A percentile compares a stretch with the other conserved stretches of the same genome.
phyloP scores from a whole-genome alignment of 2,113 vertebrate species.

The Nycticryphes semicollaris region DNA sequence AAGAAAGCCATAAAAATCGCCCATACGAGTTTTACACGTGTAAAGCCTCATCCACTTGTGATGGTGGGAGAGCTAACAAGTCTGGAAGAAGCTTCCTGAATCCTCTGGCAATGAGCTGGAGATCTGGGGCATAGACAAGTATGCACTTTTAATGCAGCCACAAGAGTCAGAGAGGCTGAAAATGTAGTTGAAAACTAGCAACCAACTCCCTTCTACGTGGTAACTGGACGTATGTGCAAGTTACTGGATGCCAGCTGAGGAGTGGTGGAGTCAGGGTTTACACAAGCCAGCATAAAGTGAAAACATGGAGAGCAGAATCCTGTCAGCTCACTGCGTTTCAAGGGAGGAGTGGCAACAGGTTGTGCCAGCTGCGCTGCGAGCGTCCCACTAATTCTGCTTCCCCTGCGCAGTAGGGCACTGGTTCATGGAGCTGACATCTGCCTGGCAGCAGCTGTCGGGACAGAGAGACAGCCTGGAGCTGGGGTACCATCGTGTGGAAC shows the following conservation, averaged over 20 bases:
- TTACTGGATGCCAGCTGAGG: background rate
- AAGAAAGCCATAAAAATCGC: background rate
- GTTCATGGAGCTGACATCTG: background rate
- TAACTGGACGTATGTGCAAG: background rate
- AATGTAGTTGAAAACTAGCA: background rate
- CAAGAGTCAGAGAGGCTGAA: background rate
- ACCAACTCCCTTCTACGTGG: background rate
- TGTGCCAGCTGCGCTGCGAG: background rate
- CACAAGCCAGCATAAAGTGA: background rate
- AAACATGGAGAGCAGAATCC: background rate
- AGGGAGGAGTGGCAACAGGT: background rate
- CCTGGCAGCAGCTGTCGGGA: background rate
- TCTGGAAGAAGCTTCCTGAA: background rate
- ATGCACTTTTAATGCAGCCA: background rate
- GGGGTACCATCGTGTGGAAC: background rate
- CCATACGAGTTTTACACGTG: fast-evolving
- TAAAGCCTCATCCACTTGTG: background rate
- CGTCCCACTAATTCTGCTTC: background rate
- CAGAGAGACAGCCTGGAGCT: background rate
- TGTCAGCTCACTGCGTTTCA: background rate
- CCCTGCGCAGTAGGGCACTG: background rate
- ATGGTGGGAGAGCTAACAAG: background rate
- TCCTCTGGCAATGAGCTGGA: background rate
- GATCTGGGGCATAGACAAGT: background rate
- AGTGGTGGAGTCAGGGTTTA: background rate